A percentile compares a stretch with the other conserved stretches of the same genome.
These are phyloP conservation scores for Halichondria panicea DNA, from an alignment of 37 sponge, comb jelly and placozoan genomes.

Conservation along the genomic window DNA sequence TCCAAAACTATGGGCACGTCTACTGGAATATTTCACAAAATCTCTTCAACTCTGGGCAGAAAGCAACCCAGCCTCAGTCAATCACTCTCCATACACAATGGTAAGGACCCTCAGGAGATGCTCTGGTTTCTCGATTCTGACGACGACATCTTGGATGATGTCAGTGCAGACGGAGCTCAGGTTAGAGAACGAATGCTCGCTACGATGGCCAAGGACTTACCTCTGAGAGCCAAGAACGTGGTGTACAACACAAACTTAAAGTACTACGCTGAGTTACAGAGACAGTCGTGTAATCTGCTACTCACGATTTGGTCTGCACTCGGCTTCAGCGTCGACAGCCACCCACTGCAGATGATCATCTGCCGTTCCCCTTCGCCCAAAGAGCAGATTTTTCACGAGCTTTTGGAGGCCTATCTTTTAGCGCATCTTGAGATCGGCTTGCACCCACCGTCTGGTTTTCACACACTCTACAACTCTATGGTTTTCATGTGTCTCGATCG, in stretches of 20 bases:
- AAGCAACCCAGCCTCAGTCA: not conserved
- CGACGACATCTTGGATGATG: not conserved
- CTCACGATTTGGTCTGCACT: conserved; percentile 52
- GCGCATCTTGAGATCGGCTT: conserved; percentile 47
- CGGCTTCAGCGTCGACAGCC: conserved; percentile 35
- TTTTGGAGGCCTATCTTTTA: conserved; percentile 50
- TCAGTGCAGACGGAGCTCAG: not conserved
- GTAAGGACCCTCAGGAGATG: conserved; percentile 8
- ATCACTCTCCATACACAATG: not conserved
- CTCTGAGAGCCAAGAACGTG: not conserved
- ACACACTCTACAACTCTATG: conserved; percentile 47
- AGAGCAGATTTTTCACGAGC: conserved; percentile 49
- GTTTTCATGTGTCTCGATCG: conserved; percentile 42
- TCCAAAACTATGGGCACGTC: not conserved
- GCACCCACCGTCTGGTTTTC: conserved; percentile 53
- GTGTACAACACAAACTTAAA: conserved; percentile 7
- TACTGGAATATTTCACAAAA: not conserved
- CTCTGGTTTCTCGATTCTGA: conserved; percentile 41
- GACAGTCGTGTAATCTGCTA: conserved; percentile 39
- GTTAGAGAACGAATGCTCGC: conserved; percentile 8
- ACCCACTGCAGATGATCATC: conserved; percentile 38
- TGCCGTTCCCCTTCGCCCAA: conserved; percentile 28
- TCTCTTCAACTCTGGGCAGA: conserved; percentile 4
- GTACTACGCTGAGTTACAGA: conserved; percentile 40
- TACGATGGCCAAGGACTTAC: conserved; percentile 3